Base-by-base conservation (phyloP, 1,140 invertebrate genomes). In the Ptiloglossa arizonensis region DNA sequence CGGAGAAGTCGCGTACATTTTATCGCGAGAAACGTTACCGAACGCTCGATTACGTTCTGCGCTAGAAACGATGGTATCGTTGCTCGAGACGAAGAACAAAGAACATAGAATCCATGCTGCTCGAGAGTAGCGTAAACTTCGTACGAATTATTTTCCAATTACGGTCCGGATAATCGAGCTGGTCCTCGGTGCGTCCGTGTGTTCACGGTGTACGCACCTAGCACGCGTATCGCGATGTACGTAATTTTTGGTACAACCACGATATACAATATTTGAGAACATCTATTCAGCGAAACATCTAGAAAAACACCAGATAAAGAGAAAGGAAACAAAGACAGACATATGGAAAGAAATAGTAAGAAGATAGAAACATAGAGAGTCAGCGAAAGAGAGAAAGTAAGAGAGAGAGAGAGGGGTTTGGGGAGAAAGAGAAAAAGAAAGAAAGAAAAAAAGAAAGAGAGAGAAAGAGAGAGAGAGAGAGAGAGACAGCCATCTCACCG, bases 401-500 rank as follows among this genome's bases (percentile, higher is more conserved):
- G 38, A 72, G 15, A 72, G 27, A 71, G 59, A 78, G 15, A 72
- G 4, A 78, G 59, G 48, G 4, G 60, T 41, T n/a, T n/a, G n/a
- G n/a, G 60, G 13, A 72, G 44, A 24, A 38, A 41, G 29, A 66
- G 32, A 48, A 35, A 60, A 44, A 64, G 24, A 35, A 38, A 82
- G 41, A 75, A 48, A 68, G 48, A 64, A 38, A 64, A 5, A 59
- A n/a, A 62, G 9, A 75, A 27, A 76, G 32, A 78, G 44, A 78
- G 8, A 63, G 46, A 72, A 29, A 72, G 38, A 72, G 22, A 68
- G 46, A 82, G 48, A 79, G 60, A 82, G 75, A 83, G 54, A 83
- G 71, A 89, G 64, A 86, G 86, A 83, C 88, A 89, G 87, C 87
- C 86, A 90, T 86, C 89, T 90, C 89, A 90, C 89, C 89, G 80